phyloP scores from a whole-genome alignment of 2,888 invertebrate species.

The Tetanocera ferruginea region DNA sequence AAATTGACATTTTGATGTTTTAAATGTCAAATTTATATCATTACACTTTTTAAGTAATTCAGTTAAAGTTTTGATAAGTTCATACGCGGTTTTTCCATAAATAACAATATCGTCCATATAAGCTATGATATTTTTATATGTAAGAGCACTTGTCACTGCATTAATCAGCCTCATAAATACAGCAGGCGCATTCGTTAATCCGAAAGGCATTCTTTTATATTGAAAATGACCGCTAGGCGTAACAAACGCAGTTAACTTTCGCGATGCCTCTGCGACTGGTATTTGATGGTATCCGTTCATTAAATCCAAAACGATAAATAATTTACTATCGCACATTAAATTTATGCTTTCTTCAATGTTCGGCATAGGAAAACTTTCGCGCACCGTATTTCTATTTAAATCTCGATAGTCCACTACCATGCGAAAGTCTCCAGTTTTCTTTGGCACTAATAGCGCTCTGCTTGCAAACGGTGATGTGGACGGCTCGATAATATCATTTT shows the following conservation, averaged over 20 bases:
- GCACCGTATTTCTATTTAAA: too few relatives aligned
- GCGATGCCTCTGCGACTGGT: conserved; percentile 12
- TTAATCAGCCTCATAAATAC: conserved; percentile 46
- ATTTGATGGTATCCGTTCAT: conserved; percentile 37
- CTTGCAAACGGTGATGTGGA: too few relatives aligned
- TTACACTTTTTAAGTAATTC: background rate
- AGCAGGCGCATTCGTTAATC: conserved; percentile 41
- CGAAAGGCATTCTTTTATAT: conserved; percentile 56
- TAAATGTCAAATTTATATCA: conserved; percentile 23
- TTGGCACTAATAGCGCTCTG: too few relatives aligned
- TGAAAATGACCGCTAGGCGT: conserved; percentile 52
- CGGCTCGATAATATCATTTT: too few relatives aligned
- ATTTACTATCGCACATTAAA: background rate
- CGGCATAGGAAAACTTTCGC: too few relatives aligned
- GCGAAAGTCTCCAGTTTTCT: too few relatives aligned
- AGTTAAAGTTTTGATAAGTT: background rate
- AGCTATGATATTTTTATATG: conserved; percentile 21
- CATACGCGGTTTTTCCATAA: background rate
- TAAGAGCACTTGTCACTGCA: background rate
- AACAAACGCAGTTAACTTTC: conserved; percentile 52
- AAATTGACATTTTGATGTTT: background rate
- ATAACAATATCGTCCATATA: conserved; percentile 38
- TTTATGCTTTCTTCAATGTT: too few relatives aligned
- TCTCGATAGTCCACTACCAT: too few relatives aligned
- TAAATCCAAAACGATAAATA: conserved; percentile 41